A percentile compares a stretch with the other conserved stretches of the same genome.
These are phyloP conservation scores for Triplophysa siluroides DNA, from an alignment of 2,113 vertebrate genomes.

Conservation along the genomic window DNA sequence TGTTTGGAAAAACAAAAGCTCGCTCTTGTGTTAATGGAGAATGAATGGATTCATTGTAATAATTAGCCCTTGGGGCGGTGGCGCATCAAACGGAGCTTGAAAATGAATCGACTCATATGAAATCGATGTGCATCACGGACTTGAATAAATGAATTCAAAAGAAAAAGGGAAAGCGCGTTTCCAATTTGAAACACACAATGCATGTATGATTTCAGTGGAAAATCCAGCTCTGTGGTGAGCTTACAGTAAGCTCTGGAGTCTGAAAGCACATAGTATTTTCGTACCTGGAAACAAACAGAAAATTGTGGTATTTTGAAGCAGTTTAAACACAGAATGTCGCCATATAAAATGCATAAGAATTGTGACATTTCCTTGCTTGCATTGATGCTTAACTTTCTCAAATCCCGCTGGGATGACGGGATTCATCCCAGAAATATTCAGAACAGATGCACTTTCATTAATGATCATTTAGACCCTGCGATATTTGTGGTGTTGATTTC, in stretches of 20 bases:
- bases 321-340: too few species aligned
- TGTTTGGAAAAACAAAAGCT: constrained; percentile 40
- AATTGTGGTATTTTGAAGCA: too few species aligned
- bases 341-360: too few species aligned
- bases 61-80: constrained; percentile 45
- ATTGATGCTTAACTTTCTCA: too few species aligned
- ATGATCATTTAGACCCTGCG: background rate
- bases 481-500: background rate
- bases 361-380: too few species aligned
- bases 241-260: too few species aligned
- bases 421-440: too few species aligned
- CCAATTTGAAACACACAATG: constrained; percentile 10
- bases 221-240: too few species aligned
- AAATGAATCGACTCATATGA: constrained; percentile 34
- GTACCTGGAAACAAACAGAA: too few species aligned
- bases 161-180: background rate
- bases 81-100: constrained; percentile 25
- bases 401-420: too few species aligned
- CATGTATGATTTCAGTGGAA: constrained; percentile 3
- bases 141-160: constrained; percentile 12
- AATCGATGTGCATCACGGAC: constrained; percentile 17
- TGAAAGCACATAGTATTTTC: too few species aligned
- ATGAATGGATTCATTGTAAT: constrained; percentile 32
- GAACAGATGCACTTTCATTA: background rate
- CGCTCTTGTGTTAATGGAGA: constrained; percentile 35